Conservation (phyloP, 2,113 vertebrate genomes). For the Epinephelus fuscoguttatus region DNA sequence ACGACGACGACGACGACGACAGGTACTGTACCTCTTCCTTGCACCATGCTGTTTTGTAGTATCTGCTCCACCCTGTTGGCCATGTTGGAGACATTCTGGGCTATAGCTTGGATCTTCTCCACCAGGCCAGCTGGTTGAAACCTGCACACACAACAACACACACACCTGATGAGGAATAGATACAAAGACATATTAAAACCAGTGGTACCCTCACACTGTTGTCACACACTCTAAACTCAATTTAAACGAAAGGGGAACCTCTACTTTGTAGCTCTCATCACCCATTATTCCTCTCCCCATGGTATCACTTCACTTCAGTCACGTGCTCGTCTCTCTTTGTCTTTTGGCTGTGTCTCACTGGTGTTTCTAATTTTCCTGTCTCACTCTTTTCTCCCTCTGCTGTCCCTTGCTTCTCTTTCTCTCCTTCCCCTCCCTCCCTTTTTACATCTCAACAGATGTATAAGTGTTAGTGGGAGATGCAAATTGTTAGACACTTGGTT, state of each 20-base stretch:
- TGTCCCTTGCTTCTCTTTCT: slow-evolving; percentile 12
- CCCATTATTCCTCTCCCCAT: neutral
- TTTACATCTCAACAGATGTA: slow-evolving; percentile 61
- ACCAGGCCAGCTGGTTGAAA: slow-evolving; percentile 90
- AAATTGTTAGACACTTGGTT: slow-evolving; percentile 78
- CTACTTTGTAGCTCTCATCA: neutral
- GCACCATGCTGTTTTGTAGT: slow-evolving; percentile 90
- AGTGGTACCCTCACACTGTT: neutral
- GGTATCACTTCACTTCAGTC: neutral
- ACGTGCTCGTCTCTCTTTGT: neutral
- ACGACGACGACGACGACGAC: no score
- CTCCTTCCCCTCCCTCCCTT: neutral
- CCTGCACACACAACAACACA: slow-evolving; percentile 76
- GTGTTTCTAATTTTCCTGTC: neutral
- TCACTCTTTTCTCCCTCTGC: neutral
- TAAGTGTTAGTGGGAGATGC: slow-evolving; percentile 66
- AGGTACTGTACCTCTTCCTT: slow-evolving; percentile 85
- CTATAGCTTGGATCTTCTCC: slow-evolving; percentile 97
- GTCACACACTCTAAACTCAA: neutral
- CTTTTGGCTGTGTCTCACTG: neutral
- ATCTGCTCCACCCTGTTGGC: slow-evolving; percentile 96
- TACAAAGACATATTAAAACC: neutral
- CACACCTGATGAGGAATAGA: neutral
- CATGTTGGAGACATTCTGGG: slow-evolving; percentile 96
- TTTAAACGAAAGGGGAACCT: neutral